Conservation (phyloP, 1,140 invertebrate species). For the Mycetomoellerius zeteki region DNA sequence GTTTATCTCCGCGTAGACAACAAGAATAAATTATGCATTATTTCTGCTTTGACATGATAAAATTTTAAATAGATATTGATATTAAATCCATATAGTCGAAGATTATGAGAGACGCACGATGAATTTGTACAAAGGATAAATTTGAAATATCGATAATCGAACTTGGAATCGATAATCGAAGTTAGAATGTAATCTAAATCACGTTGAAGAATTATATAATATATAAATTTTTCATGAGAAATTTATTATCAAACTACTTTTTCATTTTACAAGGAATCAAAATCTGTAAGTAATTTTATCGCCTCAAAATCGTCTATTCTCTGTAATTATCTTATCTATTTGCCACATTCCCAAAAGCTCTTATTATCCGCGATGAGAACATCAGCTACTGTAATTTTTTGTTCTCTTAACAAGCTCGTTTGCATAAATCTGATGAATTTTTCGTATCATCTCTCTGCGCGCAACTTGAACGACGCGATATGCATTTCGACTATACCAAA, state of each 20-base stretch:
- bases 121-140: conserved; percentile 31
- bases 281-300: not conserved
- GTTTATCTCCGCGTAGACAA: conserved; percentile 25
- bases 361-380: not conserved
- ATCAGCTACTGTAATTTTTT: conserved; percentile 23
- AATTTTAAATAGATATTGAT: not conserved
- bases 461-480: conserved; percentile 17
- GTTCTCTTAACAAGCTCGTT: not conserved
- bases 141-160: not conserved
- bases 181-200: not conserved
- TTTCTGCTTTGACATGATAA: conserved; percentile 39
- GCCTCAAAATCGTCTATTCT: not conserved
- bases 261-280: not conserved
- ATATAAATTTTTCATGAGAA: not conserved
- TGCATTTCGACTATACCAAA: not conserved
- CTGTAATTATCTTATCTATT: not conserved
- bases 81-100: conserved; percentile 2
- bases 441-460: conserved; percentile 26
- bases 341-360: not conserved
- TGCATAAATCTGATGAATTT: conserved; percentile 37
- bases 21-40: conserved; percentile 46
- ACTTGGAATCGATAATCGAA: too few species aligned
- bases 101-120: not conserved
- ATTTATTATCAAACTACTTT: not conserved
- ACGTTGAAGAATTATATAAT: not conserved